Evolutionary conservation across 2,888 invertebrate species (phyloP), one percentile per base, ranked within the genome.

Genomic region (Ormyrus rosae): DNA sequence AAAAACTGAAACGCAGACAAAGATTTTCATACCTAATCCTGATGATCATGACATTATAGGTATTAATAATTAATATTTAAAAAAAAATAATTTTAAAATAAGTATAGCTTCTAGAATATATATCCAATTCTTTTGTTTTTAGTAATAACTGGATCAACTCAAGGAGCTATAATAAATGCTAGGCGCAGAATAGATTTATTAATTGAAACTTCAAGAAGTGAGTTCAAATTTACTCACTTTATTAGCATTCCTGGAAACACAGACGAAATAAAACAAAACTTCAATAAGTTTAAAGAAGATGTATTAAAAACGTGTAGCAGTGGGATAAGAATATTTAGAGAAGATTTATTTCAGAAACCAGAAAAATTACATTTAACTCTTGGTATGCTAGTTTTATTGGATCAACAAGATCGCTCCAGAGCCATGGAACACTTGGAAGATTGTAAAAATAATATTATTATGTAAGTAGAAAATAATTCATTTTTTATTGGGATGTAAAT

Each of bases 301-400:
- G 77, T 88, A 6, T 76, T 90, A 92, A 56, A 91, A 87, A 79
- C 91, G 91, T 82, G 75, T 48, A 83, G 93, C 91, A 85, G 88
- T 87, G 84, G 88, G 56, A 87, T 92, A 45, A 91, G 93, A 80
- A 96, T 96, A 0, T 89, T 98, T 19, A 94, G 95, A 73, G 93
- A 94, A 80, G 92, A 92, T 0, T 89, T 98, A 65, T 98, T 98
- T 90, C 95, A 95, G 88, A 92, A 90, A 67, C 92, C 95, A 0
- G 90, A 91, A 56, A 96, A 95, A 91, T 91, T 98, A 7, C 98
- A 98, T 91, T 88, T 98, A n/a, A 98, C 98, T 0, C 88, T 98
- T 53, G 94, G 94, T 6, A 93, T 95, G 0, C 92, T 98, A 89
- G 94, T 94, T 56, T 91, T 98, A 60, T 91, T 96, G 87, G 96